Evolutionary conservation across 92 coral and sea anemone species (phyloP).

Genomic region (Anthopleura xanthogrammica): DNA sequence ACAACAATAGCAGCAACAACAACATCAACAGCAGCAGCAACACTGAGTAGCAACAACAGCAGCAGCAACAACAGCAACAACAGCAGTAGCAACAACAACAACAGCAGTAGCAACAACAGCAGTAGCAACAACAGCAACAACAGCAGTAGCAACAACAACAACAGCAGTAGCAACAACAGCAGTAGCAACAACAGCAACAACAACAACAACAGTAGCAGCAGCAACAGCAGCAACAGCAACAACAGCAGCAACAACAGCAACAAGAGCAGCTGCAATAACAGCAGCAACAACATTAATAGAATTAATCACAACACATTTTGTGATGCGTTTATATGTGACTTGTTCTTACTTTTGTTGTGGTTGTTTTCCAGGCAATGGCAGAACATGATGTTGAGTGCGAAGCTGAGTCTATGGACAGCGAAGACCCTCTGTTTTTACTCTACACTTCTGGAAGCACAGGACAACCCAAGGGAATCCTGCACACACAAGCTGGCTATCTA

Average conservation of each 20-base stretch:
- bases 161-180: too few species aligned
- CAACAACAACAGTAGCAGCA: neutral
- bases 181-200: neutral
- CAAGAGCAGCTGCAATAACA: too few species aligned
- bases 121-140: too few species aligned
- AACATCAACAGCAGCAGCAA: neutral
- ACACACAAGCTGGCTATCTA: constrained; percentile 96
- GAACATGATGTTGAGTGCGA: constrained; percentile 80
- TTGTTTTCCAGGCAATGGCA: constrained; percentile 83
- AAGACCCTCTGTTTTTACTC: constrained; percentile 81
- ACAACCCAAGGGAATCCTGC: constrained; percentile 94
- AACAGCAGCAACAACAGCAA: too few species aligned
- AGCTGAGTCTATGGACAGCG: constrained; percentile 94
- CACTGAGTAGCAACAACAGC: neutral
- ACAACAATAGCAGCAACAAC: neutral
- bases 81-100: too few species aligned
- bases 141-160: too few species aligned
- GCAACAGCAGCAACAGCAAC: too few species aligned
- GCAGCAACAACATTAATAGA: too few species aligned
- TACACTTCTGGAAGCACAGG: constrained; percentile 99
- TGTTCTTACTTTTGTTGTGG: neutral
- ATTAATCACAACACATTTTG: too few species aligned
- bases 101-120: too few species aligned
- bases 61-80: neutral
- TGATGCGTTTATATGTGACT: neutral